Conservation (phyloP, 2,797 vertebrate species). For the Trachurus trachurus region DNA sequence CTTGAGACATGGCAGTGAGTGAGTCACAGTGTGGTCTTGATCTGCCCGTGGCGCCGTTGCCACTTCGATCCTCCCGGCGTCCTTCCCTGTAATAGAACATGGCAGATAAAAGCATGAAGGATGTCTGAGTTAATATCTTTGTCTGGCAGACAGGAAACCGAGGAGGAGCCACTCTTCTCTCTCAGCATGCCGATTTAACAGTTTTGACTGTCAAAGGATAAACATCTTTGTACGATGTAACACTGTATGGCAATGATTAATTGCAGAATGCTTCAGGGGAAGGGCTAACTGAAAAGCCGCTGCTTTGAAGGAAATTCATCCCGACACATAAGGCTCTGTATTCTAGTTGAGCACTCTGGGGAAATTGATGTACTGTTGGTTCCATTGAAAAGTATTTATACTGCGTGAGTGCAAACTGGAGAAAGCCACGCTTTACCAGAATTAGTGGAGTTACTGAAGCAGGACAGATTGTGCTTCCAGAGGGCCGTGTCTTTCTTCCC, state of each 20-base stretch:
- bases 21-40: slow-evolving; percentile 59
- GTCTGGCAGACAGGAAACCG: slow-evolving; percentile 24
- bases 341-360: slow-evolving; percentile 33
- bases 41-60: slow-evolving; percentile 42
- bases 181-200: slow-evolving; percentile 36
- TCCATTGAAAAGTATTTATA: slow-evolving; percentile 28
- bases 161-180: slow-evolving; percentile 17
- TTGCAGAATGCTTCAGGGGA: slow-evolving; percentile 21
- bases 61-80: slow-evolving; percentile 53
- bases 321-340: slow-evolving; percentile 14
- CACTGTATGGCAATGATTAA: slow-evolving; percentile 36
- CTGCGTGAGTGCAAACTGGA: slow-evolving; percentile 44
- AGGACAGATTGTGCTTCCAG: slow-evolving; percentile 72
- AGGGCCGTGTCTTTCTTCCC: slow-evolving; percentile 47
- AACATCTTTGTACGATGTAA: slow-evolving; percentile 11
- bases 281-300: slow-evolving; percentile 46
- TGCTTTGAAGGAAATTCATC: slow-evolving; percentile 44
- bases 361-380: slow-evolving; percentile 37
- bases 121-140: slow-evolving; percentile 37
- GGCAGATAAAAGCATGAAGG: slow-evolving; percentile 48
- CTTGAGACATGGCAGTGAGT: slow-evolving; percentile 52
- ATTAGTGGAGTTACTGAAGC: slow-evolving; percentile 60
- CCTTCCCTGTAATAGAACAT: slow-evolving; percentile 62
- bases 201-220: slow-evolving; percentile 19
- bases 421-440: slow-evolving; percentile 50